Evolutionary conservation across 2,113 vertebrate genomes (phyloP), one percentile per base, ranked within the genome.

Genomic region (Neolamprologus longior): DNA sequence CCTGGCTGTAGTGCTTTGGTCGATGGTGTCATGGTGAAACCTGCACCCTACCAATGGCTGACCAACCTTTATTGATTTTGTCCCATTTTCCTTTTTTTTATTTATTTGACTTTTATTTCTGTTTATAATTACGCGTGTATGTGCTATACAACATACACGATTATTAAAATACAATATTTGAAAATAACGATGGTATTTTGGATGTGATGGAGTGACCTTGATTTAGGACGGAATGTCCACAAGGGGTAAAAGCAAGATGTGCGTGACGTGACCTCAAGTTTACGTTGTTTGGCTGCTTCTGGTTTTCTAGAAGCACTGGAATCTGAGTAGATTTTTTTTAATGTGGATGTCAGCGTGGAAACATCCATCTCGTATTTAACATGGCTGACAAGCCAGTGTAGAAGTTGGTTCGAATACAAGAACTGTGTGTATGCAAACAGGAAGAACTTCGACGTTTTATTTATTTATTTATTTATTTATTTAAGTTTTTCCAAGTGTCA

Each of bases 51-150:
- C 50, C 28, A 55, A 37, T 21, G 11, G 33, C 82, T 73, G 88
- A 90, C 85, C n/a, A 82, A 79, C 76, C 24, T 35, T 83, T 0
- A 88, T 90, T 91, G 73, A 68, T 91, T 92, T 88, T 45, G 40
- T 76, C 24, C n/a, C 42, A 45, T 7, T 15, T 55, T 13, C 58
- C 52, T 61, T 17, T n/a, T 31, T 89, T 68, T 17, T 35, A 1
- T 11, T 21, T 33, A 81, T 81, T 86, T 86, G 7, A 79, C 2
- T 26, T 8, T 31, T n/a, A 35, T 4, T 17, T 68, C n/a, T 33
- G 68, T 26, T 13, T 78, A 24, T 2, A 81, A 15, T 40, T 42
- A 63, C 58, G 6, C 28, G 9, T 7, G 15, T 63, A 63, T 63
- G 58, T 33, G 15, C 28, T 63, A 63, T 14, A 37, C 9, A 15